These are phyloP conservation scores for Linepithema humile DNA, from an alignment of 1,140 invertebrate species.

Conservation along the genomic window DNA sequence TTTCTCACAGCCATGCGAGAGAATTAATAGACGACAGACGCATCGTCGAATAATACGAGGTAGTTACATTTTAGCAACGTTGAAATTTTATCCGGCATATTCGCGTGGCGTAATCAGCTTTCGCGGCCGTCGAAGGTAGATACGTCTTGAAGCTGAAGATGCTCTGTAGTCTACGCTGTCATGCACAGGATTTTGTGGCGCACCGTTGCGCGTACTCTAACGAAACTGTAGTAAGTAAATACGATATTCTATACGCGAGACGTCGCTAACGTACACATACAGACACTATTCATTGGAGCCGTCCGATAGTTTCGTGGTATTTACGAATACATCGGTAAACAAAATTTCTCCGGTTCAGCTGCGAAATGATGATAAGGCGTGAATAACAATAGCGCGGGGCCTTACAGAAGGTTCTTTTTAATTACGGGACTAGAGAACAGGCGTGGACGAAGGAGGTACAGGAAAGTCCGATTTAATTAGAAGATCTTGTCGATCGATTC, in stretches of 20 bases:
- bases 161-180: slow-evolving; percentile 1
- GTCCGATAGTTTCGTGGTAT: slow-evolving; percentile 26
- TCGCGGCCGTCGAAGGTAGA: slow-evolving; percentile 10
- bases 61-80: slow-evolving; percentile 27
- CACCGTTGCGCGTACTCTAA: background rate
- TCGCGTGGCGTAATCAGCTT: slow-evolving; percentile 47
- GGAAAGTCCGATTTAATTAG: slow-evolving; percentile 71
- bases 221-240: slow-evolving; percentile 36
- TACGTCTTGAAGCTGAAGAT: slow-evolving; percentile 26
- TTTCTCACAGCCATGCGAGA: no score
- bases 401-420: slow-evolving; percentile 68
- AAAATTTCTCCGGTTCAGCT: slow-evolving; percentile 40
- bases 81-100: slow-evolving; percentile 40
- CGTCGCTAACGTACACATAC: slow-evolving; percentile 8
- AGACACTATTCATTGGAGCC: slow-evolving; percentile 33
- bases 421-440: slow-evolving; percentile 61
- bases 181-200: slow-evolving; percentile 8
- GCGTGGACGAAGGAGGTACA: slow-evolving; percentile 49
- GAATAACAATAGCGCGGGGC: slow-evolving; percentile 12
- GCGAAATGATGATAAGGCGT: slow-evolving; percentile 50
- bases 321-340: slow-evolving; percentile 15
- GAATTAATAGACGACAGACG: no score
- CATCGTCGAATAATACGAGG: background rate
- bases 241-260: slow-evolving; percentile 13
- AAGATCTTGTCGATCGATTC: slow-evolving; percentile 70